Evolutionary conservation across 2,888 invertebrate genomes (phyloP), one percentile per base, ranked within the genome.

Genomic region (Himalopsyche tibetana): DNA sequence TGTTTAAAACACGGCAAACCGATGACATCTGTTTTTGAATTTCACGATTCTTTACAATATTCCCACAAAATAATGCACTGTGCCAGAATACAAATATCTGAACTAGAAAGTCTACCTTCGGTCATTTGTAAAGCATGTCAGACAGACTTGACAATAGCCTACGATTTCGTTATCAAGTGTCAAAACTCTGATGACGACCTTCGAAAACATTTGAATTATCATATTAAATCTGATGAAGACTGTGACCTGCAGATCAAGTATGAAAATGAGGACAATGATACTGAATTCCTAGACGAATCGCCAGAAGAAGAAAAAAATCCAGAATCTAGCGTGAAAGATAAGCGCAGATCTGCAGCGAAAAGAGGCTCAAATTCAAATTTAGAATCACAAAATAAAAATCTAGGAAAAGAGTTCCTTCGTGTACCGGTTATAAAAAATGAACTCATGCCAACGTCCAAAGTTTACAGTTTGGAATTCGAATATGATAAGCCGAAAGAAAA

Each of bases 121-220:
- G 28, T 55, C 4, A 83, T 88, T n/a, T 88, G 88, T 28, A 28
- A 55, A 9, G 45, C 63, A 11, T 88, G 88, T 82, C 56, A 36
- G n/a, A 55, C 84, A 15, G 83, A 85, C 36, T 82, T 88, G 51
- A 40, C 55, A 12, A 80, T 83, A 9, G 84, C 88, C 19, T 86
- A 88, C 63, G n/a, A 69, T 15, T 86, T 88, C 51, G 84, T 86
- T n/a, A 36, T 85, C 15, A 86, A 84, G 42, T 88, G 88, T 63
- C 84, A 85, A 79, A 55, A 74, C 12, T 85, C 86, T 9, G 88
- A 88, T 36, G 82, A 84, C 36, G 12, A 56, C 55, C 79, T 88
- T 51, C 80, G 84, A 12, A 55, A 84, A 63, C 28, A n/a, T 63
- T 63, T 51, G 15, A 51, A 51, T 51, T 51, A 51, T 51, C 15